Evolutionary conservation across 1,140 invertebrate species (phyloP).

Genomic region (Psilanteris sp.): DNA sequence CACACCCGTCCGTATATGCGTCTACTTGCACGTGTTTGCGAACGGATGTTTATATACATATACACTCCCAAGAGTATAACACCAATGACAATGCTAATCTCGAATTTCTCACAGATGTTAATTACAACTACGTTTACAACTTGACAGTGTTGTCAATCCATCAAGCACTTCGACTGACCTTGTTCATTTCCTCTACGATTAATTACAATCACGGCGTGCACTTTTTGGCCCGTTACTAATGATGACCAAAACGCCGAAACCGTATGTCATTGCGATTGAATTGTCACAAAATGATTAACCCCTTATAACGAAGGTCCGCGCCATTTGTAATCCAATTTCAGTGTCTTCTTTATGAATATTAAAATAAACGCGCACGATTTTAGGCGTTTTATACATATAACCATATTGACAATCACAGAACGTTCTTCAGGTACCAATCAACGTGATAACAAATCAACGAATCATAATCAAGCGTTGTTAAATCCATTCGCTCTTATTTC

Average conservation of each 20-base stretch:
- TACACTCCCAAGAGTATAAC: slow-evolving; percentile 43
- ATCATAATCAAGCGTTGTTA: too few species aligned
- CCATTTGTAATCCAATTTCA: too few species aligned
- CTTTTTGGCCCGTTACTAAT: slow-evolving; percentile 28
- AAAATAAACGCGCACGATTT: background rate
- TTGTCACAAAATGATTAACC: slow-evolving; percentile 31
- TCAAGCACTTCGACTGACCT: slow-evolving; percentile 21
- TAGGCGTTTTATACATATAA: too few species aligned
- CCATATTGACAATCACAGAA: too few species aligned
- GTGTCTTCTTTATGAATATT: too few species aligned
- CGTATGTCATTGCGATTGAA: slow-evolving; percentile 30
- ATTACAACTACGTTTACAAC: slow-evolving; percentile 27
- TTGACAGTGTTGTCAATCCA: slow-evolving; percentile 44
- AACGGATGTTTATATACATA: slow-evolving; percentile 18
- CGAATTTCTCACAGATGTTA: slow-evolving; percentile 47
- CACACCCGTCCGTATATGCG: background rate
- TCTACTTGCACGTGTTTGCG: slow-evolving; percentile 5
- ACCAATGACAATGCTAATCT: slow-evolving; percentile 45
- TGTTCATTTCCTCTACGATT: slow-evolving; percentile 30
- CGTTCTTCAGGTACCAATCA: too few species aligned
- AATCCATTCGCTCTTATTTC: too few species aligned
- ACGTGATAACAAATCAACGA: too few species aligned
- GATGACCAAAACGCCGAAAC: slow-evolving; percentile 19
- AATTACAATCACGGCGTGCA: slow-evolving; percentile 29
- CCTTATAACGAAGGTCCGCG: background rate